These are phyloP conservation scores for Sarcophaga caerulescens DNA, from an alignment of 2,888 invertebrate species.

Conservation along the genomic window DNA sequence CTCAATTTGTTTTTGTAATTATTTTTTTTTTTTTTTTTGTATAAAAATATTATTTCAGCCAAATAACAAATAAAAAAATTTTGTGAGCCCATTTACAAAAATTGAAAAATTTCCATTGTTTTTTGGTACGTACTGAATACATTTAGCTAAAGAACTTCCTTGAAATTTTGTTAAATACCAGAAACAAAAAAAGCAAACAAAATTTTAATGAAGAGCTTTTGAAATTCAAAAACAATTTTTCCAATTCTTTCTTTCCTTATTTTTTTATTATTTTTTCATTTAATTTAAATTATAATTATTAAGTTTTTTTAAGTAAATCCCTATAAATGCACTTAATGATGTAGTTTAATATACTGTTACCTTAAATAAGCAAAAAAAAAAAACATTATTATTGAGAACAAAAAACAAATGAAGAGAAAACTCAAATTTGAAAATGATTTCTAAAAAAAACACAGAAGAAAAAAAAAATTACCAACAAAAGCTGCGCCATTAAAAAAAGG, in stretches of 20 bases:
- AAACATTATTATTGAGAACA: not conserved
- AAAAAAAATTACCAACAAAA: slow-evolving; percentile 12
- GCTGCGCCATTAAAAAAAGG: slow-evolving; percentile 54
- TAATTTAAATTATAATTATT: not conserved
- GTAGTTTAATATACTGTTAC: slow-evolving; percentile 54
- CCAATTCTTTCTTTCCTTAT: not conserved
- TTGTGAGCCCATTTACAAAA: slow-evolving; percentile 63
- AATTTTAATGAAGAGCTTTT: slow-evolving; percentile 61
- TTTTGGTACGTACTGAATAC: not conserved
- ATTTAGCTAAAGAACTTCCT: slow-evolving; percentile 48
- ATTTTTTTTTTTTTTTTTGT: not conserved
- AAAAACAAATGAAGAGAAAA: not conserved
- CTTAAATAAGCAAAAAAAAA: slow-evolving; percentile 35
- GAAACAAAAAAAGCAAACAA: slow-evolving; percentile 16
- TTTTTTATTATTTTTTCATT: not conserved
- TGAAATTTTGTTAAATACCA: slow-evolving; percentile 53
- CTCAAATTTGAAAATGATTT: slow-evolving; percentile 19
- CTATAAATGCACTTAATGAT: slow-evolving; percentile 51
- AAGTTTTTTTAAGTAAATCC: not conserved
- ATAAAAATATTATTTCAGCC: not conserved
- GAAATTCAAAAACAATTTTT: not conserved
- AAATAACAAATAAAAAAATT: slow-evolving; percentile 11
- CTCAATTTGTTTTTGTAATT: slow-evolving; percentile 40
- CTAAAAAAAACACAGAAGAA: slow-evolving; percentile 1
- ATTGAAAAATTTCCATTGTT: not conserved